Conservation (phyloP, 2,113 vertebrate species). For the Axis porcinus region DNA sequence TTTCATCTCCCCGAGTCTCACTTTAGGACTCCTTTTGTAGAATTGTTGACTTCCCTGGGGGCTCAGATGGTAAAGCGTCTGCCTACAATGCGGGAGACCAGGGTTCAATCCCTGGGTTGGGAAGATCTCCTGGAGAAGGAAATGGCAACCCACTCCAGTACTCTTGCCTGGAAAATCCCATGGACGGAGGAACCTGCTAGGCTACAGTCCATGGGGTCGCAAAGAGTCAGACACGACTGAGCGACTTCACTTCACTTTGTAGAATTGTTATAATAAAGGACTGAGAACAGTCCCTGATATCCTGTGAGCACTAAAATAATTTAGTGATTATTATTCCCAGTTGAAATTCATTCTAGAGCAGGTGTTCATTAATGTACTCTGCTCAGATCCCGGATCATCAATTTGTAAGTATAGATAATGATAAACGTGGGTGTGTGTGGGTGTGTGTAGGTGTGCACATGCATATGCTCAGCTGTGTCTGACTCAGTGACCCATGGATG, state of each 20-base stretch:
- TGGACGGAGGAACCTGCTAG: too few species aligned
- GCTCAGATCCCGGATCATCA: background rate
- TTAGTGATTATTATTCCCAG: background rate
- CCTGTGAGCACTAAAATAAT: background rate
- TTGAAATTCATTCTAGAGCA: background rate
- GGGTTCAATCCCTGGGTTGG: too few species aligned
- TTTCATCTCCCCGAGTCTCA: background rate
- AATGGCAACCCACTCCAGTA: too few species aligned
- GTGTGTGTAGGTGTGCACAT: background rate
- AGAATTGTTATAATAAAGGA: background rate
- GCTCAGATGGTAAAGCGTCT: too few species aligned
- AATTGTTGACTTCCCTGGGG: background rate
- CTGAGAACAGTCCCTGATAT: background rate
- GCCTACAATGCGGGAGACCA: too few species aligned
- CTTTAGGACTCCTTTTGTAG: background rate
- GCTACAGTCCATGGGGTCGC: too few species aligned
- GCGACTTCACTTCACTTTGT: too few species aligned
- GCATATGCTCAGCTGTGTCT: fast-evolving
- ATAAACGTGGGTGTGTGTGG: background rate
- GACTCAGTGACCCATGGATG: background rate
- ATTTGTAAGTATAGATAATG: background rate
- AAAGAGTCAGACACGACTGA: too few species aligned
- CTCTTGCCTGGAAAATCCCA: too few species aligned
- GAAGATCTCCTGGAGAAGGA: too few species aligned
- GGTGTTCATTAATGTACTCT: background rate